Base-by-base conservation (phyloP, 2,113 vertebrate species). In the Callithrix jacchus region DNA sequence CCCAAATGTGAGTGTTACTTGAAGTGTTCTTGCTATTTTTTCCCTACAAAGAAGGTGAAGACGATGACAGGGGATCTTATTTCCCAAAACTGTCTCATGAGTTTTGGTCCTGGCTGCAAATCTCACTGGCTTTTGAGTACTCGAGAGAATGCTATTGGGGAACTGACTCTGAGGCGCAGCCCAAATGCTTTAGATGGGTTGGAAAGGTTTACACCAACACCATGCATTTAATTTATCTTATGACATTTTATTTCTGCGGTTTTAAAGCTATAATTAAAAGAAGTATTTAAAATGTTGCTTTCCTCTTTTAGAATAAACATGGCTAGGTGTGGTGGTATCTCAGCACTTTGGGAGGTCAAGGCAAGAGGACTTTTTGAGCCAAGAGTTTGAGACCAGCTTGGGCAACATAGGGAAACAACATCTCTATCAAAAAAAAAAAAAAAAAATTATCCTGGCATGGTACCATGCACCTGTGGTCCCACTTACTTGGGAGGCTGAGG, bases 1-100 rank as follows among this genome's bases (percentile, higher is more conserved):
- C 66, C 68, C 71, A 88, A 90, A 61, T 91, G 93, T 66, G 93
- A 77, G 73, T 88, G 90, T 56, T 95, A 94, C 89, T 84, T 91
- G 64, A 89, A 94, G 89, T 23, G 47, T 32, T 74, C 25, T 81
- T 76, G 58, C 80, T 68, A 40, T 87, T 83, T 84, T 84, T 47
- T 52, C 32, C 92, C 45, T 54, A 21, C 64, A 32, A 93, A 84
- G 87, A 80, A 89, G 79, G 93, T 80, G 54, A 76, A 74, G 42
- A 37, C 80, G 54, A 66, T 71, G 37, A 86, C 61, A 70, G 30
- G 68, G 79, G 47, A 64, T 21, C 16, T 45, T 49, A n/a, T 11
- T 25, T 47, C 61, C 56, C 71, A 49, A 71, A 83, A 95, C 20
- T 30, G 40, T 13, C 61, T 56, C 25, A 13, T 89, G 18, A 8